Conservation (phyloP, 2,888 invertebrate genomes). For the Pseudoips prasinana region DNA sequence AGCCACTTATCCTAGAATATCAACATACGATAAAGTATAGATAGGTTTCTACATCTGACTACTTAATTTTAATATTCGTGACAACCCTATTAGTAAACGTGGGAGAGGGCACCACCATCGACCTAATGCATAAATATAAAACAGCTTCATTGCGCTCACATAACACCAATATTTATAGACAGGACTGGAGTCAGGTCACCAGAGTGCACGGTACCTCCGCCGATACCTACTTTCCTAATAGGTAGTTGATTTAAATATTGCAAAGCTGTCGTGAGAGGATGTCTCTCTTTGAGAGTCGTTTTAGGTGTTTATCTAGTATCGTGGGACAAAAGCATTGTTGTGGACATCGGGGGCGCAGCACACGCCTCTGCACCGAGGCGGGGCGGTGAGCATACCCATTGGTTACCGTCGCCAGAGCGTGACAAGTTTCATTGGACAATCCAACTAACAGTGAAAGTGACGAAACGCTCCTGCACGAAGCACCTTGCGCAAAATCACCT, state of each 20-base stretch:
- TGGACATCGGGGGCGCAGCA: constrained; percentile 50
- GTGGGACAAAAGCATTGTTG: constrained; percentile 45
- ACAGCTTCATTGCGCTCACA: constrained; percentile 35
- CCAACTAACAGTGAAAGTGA: constrained; percentile 72
- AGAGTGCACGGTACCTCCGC: constrained; percentile 18
- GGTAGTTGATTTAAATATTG: constrained; percentile 18
- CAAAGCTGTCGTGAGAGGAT: constrained; percentile 4
- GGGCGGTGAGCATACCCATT: constrained; percentile 70
- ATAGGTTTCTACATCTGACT: not conserved
- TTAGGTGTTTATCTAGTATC: constrained; percentile 29
- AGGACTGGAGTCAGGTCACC: constrained; percentile 28
- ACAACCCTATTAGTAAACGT: constrained; percentile 35
- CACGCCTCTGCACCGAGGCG: constrained; percentile 74
- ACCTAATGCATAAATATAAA: constrained; percentile 39
- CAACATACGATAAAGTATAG: no score
- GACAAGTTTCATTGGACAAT: constrained; percentile 78
- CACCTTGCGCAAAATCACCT: constrained; percentile 63
- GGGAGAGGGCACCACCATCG: constrained; percentile 39
- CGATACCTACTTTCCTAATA: constrained; percentile 8
- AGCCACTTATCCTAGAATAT: no score
- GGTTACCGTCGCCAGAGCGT: constrained; percentile 70
- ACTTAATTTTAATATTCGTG: constrained; percentile 11
- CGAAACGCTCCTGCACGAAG: constrained; percentile 56
- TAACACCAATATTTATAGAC: constrained; percentile 33
- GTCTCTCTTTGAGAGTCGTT: constrained; percentile 15